Evolutionary conservation across 2,888 invertebrate species (phyloP).

Genomic region (Ecdyonurus torrentis): DNA sequence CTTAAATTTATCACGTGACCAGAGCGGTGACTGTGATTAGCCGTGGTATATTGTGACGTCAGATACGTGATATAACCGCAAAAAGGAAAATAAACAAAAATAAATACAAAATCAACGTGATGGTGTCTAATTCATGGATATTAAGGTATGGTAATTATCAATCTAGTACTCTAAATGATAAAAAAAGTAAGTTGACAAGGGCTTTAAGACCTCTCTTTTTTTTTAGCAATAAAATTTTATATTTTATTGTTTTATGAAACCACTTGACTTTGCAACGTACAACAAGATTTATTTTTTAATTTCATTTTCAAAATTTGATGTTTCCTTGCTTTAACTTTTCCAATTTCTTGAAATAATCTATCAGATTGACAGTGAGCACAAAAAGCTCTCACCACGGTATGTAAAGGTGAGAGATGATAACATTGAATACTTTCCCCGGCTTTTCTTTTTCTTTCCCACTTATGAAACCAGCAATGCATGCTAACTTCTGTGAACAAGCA

Average conservation of each 20-base stretch:
- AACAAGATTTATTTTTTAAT: neutral
- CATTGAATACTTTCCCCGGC: neutral
- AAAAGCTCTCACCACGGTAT: neutral
- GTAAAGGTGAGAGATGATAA: neutral
- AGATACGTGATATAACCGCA: too few species aligned
- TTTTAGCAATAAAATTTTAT: too few species aligned
- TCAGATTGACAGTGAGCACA: neutral
- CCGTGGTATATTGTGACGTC: too few species aligned
- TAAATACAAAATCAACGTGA: too few species aligned
- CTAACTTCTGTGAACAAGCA: neutral
- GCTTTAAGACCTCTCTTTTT: too few species aligned
- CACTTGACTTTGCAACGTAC: neutral
- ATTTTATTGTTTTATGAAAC: neutral
- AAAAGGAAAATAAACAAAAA: too few species aligned
- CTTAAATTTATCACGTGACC: too few species aligned
- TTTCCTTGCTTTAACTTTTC: neutral
- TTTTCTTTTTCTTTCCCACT: neutral
- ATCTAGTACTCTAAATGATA: too few species aligned
- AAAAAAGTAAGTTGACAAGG: too few species aligned
- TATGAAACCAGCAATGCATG: neutral
- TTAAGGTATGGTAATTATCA: too few species aligned
- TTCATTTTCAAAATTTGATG: neutral
- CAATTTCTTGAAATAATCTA: neutral
- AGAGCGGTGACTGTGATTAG: too few species aligned
- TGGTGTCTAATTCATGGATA: too few species aligned